Evolutionary conservation across 2,888 invertebrate species (phyloP).

Genomic region (Drosophila tanythrix): DNA sequence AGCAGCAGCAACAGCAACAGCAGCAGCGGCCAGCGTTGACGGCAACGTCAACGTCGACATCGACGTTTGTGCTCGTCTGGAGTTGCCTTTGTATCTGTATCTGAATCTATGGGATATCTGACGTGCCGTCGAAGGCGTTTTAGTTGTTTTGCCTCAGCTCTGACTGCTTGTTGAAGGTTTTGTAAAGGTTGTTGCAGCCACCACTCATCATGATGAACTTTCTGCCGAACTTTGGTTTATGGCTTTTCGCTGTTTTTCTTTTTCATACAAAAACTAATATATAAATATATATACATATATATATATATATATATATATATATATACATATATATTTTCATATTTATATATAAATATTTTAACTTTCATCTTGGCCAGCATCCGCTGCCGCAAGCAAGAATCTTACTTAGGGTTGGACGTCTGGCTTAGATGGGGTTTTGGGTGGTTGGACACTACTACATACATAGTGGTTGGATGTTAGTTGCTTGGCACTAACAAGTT

Average conservation of each 20-base stretch:
- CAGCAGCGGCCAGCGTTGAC: neutral
- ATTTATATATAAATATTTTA: conserved; percentile 60
- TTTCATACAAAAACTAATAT: conserved; percentile 51
- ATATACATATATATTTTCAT: conserved; percentile 34
- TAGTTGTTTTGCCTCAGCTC: conserved; percentile 22
- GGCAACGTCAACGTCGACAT: conserved; percentile 17
- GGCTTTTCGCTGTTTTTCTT: conserved; percentile 57
- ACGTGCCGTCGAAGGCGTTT: conserved; percentile 43
- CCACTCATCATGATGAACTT: conserved; percentile 71
- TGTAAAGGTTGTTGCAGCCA: conserved; percentile 52
- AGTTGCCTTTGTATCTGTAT: conserved; percentile 51
- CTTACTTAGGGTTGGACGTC: conserved; percentile 7
- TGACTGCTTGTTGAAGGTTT: conserved; percentile 41
- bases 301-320: conserved; percentile 48
- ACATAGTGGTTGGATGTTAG: conserved; percentile 13
- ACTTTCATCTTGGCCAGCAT: conserved; percentile 52
- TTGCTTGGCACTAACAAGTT: conserved; percentile 48
- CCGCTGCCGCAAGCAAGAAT: conserved; percentile 43
- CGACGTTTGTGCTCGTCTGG: conserved; percentile 22
- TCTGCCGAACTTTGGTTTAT: conserved; percentile 68
- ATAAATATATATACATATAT: conserved; percentile 56
- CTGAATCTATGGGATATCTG: conserved; percentile 53
- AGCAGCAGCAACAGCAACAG: conserved; percentile 11
- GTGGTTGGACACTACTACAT: neutral
- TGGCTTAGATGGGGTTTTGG: conserved; percentile 1